phyloP scores from a whole-genome alignment of 1,140 invertebrate genomes.

The Drosophila subpulchrella region DNA sequence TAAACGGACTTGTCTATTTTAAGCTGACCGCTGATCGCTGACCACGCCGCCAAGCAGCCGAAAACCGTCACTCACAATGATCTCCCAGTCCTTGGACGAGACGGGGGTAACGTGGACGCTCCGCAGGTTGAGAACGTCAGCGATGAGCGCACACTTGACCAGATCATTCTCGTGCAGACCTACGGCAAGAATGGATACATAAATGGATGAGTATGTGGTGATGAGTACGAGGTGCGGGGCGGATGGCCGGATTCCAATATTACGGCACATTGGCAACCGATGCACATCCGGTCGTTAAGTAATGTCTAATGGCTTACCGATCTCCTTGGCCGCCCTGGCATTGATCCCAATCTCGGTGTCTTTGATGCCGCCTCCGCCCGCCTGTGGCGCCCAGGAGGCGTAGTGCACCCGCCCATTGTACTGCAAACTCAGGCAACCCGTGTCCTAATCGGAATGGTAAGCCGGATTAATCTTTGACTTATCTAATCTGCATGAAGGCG shows the following conservation, averaged over 20 bases:
- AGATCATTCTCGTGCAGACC: slow-evolving; percentile 81
- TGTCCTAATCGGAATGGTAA: slow-evolving; percentile 66
- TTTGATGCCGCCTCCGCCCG: slow-evolving; percentile 74
- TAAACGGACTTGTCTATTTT: slow-evolving; percentile 63
- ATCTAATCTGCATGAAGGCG: slow-evolving; percentile 60
- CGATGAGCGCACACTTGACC: slow-evolving; percentile 81
- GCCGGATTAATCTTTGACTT: slow-evolving; percentile 41
- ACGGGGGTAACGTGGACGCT: slow-evolving; percentile 81
- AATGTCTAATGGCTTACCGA: slow-evolving; percentile 75
- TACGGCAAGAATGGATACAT: slow-evolving; percentile 45
- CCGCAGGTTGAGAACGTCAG: slow-evolving; percentile 74
- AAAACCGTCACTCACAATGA: slow-evolving; percentile 76
- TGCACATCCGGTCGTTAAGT: slow-evolving; percentile 76
- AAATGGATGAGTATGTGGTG: slow-evolving; percentile 5
- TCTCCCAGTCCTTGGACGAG: slow-evolving; percentile 84
- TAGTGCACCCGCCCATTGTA: slow-evolving; percentile 74
- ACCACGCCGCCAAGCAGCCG: slow-evolving; percentile 28
- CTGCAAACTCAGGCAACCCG: slow-evolving; percentile 77
- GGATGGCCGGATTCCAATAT: slow-evolving; percentile 47
- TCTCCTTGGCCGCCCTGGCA: slow-evolving; percentile 84
- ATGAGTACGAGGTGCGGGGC: slow-evolving; percentile 3
- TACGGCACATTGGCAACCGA: slow-evolving; percentile 68
- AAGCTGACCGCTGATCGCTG: slow-evolving; percentile 25
- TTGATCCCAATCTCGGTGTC: slow-evolving; percentile 84
- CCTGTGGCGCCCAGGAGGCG: slow-evolving; percentile 76